Percentiles rank a stretch among this genome's conserved stretches.
These are phyloP conservation scores for Dicrurus megarhynchus DNA, from an alignment of 2,113 vertebrate genomes.

Conservation along the genomic window DNA sequence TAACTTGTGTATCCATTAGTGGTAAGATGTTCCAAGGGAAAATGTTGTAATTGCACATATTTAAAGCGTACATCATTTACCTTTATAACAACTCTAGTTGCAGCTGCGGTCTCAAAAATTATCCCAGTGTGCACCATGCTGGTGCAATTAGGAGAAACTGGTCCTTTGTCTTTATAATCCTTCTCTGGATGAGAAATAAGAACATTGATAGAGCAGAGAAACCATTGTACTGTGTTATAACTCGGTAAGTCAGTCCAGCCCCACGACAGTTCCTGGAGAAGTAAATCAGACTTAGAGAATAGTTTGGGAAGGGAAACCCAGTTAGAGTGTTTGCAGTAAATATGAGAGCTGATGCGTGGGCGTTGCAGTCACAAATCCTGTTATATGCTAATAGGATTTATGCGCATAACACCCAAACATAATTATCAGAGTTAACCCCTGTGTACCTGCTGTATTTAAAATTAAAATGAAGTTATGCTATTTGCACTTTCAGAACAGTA, in stretches of 20 bases:
- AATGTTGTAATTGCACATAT: conserved; percentile 8
- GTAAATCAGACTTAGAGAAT: neutral
- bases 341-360: neutral
- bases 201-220: neutral
- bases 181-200: neutral
- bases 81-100: conserved; percentile 25
- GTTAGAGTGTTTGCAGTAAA: conserved; percentile 1
- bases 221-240: neutral
- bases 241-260: neutral
- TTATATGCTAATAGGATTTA: conserved; percentile 11
- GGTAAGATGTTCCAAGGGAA: conserved; percentile 10
- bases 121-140: neutral
- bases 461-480: neutral
- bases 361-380: conserved; percentile 6
- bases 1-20: neutral
- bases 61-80: conserved; percentile 29
- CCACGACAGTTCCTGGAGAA: neutral
- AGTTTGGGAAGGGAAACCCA: neutral
- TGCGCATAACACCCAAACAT: neutral
- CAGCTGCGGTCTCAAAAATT: conserved; percentile 14
- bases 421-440: conserved; percentile 18
- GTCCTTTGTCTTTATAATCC: neutral
- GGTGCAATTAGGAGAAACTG: neutral
- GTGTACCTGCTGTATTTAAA: conserved; percentile 3
- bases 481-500: neutral